Percentiles rank a stretch among this genome's conserved stretches.
phyloP scores from a whole-genome alignment of 2,113 vertebrate species.

The Tylochromis polylepis region DNA sequence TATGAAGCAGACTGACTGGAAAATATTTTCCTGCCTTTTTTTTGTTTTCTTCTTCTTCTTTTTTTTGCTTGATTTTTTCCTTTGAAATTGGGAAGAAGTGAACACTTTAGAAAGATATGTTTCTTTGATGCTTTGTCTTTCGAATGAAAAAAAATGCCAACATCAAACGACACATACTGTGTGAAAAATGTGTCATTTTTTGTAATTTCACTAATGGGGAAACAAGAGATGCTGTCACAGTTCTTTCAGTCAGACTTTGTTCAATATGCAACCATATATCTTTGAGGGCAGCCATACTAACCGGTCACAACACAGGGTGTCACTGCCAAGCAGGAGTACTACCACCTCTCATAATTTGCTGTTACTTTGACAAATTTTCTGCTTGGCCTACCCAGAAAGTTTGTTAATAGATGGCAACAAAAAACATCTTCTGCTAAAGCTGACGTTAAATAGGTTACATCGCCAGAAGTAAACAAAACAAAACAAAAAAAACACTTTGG shows the following conservation, averaged over 20 bases:
- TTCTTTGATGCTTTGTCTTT: constrained; percentile 29
- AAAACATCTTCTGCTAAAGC: neutral
- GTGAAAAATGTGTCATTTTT: neutral
- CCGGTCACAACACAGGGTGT: neutral
- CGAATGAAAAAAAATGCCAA: constrained; percentile 48
- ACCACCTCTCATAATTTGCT: neutral
- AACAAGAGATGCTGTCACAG: neutral
- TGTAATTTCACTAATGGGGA: neutral
- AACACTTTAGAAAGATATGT: constrained; percentile 3
- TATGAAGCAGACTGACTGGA: constrained; percentile 15
- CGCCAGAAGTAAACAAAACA: no score
- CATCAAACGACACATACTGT: neutral
- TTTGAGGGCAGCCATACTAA: neutral
- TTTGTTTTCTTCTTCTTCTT: constrained; percentile 20
- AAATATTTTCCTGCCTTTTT: constrained; percentile 37
- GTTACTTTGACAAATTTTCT: neutral
- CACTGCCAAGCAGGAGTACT: neutral
- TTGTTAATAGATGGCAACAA: neutral
- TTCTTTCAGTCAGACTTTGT: neutral
- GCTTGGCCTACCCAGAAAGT: neutral
- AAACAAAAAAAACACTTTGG: no score
- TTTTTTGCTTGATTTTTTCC: neutral
- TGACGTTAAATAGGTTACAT: neutral
- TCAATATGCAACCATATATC: neutral
- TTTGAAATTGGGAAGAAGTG: constrained; percentile 16